These are phyloP conservation scores for Mystacornis crossleyi DNA, from an alignment of 2,113 vertebrate species.

Conservation along the genomic window DNA sequence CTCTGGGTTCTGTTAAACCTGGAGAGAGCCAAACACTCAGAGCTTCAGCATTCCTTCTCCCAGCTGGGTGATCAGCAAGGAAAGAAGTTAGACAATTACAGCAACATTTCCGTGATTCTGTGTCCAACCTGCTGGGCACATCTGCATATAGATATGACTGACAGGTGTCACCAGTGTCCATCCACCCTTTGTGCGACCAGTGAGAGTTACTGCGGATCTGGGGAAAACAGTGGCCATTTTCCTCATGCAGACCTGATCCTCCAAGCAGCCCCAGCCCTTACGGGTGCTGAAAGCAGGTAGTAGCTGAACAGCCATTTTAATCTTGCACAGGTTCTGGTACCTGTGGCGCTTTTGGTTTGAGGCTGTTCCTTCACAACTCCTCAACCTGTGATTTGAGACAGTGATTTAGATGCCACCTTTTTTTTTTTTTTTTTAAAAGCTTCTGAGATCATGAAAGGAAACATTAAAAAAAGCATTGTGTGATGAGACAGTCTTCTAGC, in stretches of 20 bases:
- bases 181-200: not conserved
- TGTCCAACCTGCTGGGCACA: not conserved
- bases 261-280: not conserved
- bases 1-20: not conserved
- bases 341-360: not conserved
- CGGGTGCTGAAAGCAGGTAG: not conserved
- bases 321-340: not conserved
- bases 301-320: not conserved
- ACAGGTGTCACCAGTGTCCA: not conserved
- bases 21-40: not conserved
- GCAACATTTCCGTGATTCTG: accelerated
- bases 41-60: not conserved
- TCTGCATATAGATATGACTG: not conserved
- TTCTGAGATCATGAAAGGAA: not conserved
- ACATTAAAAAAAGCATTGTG: not conserved
- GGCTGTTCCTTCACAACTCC: not conserved
- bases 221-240: accelerated
- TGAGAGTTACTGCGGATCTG: not conserved
- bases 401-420: not conserved
- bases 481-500: not conserved
- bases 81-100: not conserved
- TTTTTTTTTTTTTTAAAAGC: not conserved
- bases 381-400: not conserved
- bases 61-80: accelerated
- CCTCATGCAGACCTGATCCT: not conserved